Conservation (phyloP, 2,888 invertebrate genomes). For the Rhaphigaster nebulosa region DNA sequence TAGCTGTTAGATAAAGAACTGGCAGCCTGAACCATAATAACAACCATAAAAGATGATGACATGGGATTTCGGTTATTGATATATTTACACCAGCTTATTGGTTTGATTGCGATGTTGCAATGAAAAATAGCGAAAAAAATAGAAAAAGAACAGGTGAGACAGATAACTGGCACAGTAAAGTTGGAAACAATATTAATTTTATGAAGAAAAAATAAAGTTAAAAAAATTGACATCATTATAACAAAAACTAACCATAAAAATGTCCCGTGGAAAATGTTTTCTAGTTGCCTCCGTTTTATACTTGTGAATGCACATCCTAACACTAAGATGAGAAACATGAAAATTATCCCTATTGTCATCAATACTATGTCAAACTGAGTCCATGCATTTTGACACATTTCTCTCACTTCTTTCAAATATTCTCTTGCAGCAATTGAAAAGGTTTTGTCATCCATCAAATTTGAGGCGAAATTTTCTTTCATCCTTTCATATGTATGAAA, state of each 20-base stretch:
- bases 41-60: slow-evolving; percentile 75
- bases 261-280: slow-evolving; percentile 63
- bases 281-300: slow-evolving; percentile 72
- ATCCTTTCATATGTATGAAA: slow-evolving; percentile 68
- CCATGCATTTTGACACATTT: slow-evolving; percentile 88
- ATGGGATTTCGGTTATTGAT: slow-evolving; percentile 72
- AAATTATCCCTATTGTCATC: slow-evolving; percentile 83
- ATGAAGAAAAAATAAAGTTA: slow-evolving; percentile 66
- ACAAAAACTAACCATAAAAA: slow-evolving; percentile 63
- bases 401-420: slow-evolving; percentile 75
- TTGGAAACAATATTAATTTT: slow-evolving; percentile 70
- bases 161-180: slow-evolving; percentile 73
- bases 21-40: slow-evolving; percentile 76
- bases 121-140: slow-evolving; percentile 75
- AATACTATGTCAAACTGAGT: slow-evolving; percentile 88
- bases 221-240: slow-evolving; percentile 65
- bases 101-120: slow-evolving; percentile 82
- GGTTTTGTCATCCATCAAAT: slow-evolving; percentile 73
- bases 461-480: slow-evolving; percentile 67
- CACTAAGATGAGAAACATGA: slow-evolving; percentile 79
- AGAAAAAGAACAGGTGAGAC: slow-evolving; percentile 76
- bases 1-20: slow-evolving; percentile 91
- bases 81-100: slow-evolving; percentile 78
- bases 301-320: slow-evolving; percentile 81
- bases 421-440: slow-evolving; percentile 75